phyloP scores from a whole-genome alignment of 1,140 invertebrate species.

The Meloidogyne exigua region DNA sequence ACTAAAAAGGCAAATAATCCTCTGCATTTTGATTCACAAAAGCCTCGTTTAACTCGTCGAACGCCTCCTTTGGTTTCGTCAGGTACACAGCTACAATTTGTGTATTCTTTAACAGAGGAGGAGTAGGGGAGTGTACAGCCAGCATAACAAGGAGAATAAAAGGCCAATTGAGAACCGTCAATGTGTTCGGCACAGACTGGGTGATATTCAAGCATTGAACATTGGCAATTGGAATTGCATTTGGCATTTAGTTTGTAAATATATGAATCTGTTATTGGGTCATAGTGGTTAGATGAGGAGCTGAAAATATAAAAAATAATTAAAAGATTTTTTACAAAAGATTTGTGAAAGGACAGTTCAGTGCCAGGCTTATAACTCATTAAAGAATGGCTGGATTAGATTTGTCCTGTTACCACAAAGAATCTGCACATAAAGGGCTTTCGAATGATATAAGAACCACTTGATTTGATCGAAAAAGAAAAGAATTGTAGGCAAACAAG shows the following conservation, averaged over 20 bases:
- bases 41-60: slow-evolving; percentile 57
- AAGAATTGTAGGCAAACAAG: no score
- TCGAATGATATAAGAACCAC: no score
- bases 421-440: no score
- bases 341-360: no score
- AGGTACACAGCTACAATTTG: slow-evolving; percentile 58
- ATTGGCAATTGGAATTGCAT: slow-evolving; percentile 55
- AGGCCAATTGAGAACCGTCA: slow-evolving; percentile 58
- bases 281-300: slow-evolving; percentile 43
- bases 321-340: no score
- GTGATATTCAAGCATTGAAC: slow-evolving; percentile 53
- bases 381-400: no score
- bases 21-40: slow-evolving; percentile 61
- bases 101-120: slow-evolving; percentile 52
- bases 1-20: slow-evolving; percentile 58
- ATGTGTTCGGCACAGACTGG: slow-evolving; percentile 60
- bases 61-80: slow-evolving; percentile 46
- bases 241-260: slow-evolving; percentile 45
- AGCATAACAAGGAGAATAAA: slow-evolving; percentile 63
- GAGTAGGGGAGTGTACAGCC: slow-evolving; percentile 52
- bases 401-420: no score
- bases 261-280: slow-evolving; percentile 38
- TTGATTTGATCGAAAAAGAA: no score
- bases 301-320: slow-evolving; percentile 20
- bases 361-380: no score